Evolutionary conservation across 2,888 invertebrate species (phyloP).

Genomic region (Apamea epomidion): DNA sequence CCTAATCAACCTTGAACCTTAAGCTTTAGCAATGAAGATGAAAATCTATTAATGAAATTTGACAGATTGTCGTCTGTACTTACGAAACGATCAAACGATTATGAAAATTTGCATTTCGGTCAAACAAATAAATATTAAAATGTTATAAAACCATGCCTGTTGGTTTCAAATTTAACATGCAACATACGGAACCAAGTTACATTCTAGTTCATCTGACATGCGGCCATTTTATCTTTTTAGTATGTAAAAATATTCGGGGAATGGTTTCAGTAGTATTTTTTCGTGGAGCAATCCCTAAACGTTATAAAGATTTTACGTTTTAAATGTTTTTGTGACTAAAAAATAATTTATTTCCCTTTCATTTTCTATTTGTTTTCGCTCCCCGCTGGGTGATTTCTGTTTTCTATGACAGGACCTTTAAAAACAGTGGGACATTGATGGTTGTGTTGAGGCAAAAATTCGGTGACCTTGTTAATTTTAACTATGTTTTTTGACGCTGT

Average conservation of each 20-base stretch:
- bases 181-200: slow-evolving; percentile 31
- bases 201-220: slow-evolving; percentile 2
- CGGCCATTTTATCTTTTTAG: slow-evolving; percentile 46
- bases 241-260: slow-evolving; percentile 63
- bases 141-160: background rate
- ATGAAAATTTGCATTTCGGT: background rate
- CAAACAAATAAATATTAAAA: background rate
- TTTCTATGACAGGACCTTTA: slow-evolving; percentile 20
- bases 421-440: background rate
- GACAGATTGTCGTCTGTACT: too few species aligned
- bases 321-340: slow-evolving; percentile 43
- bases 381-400: slow-evolving; percentile 47
- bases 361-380: slow-evolving; percentile 33
- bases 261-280: slow-evolving; percentile 56
- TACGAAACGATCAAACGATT: background rate
- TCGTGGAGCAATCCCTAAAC: slow-evolving; percentile 48
- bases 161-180: background rate
- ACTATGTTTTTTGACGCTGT: background rate
- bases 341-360: slow-evolving; percentile 48
- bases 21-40: too few species aligned
- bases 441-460: background rate
- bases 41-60: too few species aligned
- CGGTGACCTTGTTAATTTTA: background rate
- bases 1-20: too few species aligned
- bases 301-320: slow-evolving; percentile 58